Evolutionary conservation across 2,113 vertebrate species (phyloP), one percentile per base, ranked within the genome.

Genomic region (Loxodonta africana): DNA sequence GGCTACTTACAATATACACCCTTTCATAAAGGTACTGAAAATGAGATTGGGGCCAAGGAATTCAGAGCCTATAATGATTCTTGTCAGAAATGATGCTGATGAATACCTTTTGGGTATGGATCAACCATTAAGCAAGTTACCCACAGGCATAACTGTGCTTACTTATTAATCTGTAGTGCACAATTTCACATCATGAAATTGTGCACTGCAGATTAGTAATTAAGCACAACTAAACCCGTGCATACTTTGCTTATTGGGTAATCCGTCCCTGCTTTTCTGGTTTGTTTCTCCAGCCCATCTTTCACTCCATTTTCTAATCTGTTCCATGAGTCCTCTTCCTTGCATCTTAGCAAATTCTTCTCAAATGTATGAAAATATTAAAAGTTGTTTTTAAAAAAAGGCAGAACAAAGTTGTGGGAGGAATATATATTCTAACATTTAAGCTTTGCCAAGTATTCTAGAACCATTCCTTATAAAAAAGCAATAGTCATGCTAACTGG

Each of bases 391-490:
- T 82, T 62, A 76, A 67, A 87, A 90, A 23, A 7, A 44, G 26
- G 48, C 10, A 85, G 44, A 57, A 8, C 41, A 80, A 91, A 95
- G 92, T 51, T 84, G 20, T 15, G 2, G 37, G 9, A n/a, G 21
- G 5, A 62, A 88, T 46, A 80, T 80, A 88, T 94, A 63, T 53
- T 6, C 33, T 86, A 96, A 82, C 60, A 85, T 63, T 73, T 65
- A 92, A 92, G 20, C 28, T 90, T 94, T 87, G n/a, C 33, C n/a
- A 90, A 67, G 3, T 90, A 92, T 76, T 69, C 92, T 21, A 62
- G 44, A 97, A 85, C 37, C 25, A 85, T 17, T 20, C 12, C 37
- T 88, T 83, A 17, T 25, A 53, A 82, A 60, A 67, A 77, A 88
- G 90, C 60, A 76, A 74, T n/a, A 69, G 6, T 48, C 44, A 80